Evolutionary conservation across 2,797 vertebrate genomes (phyloP).

Genomic region (Bucorvus abyssinicus): DNA sequence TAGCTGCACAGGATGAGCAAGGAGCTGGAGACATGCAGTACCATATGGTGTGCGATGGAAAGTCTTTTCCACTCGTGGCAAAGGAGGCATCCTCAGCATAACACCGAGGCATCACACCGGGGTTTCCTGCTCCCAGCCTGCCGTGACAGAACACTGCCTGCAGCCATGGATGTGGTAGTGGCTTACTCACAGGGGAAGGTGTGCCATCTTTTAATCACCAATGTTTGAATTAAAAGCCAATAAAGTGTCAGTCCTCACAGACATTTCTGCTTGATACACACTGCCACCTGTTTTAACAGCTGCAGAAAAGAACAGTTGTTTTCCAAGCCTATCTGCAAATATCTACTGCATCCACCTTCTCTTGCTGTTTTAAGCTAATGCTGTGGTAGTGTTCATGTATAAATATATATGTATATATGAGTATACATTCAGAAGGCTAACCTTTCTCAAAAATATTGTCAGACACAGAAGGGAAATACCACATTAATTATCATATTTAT

Average conservation of each 20-base stretch:
- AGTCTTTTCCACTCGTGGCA: background rate
- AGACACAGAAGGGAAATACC: background rate
- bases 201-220: background rate
- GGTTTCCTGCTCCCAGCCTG: background rate
- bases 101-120: fast-evolving
- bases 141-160: background rate
- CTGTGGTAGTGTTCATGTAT: background rate
- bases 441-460: background rate
- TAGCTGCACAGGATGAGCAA: background rate
- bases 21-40: background rate
- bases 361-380: background rate
- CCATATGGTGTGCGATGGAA: fast-evolving
- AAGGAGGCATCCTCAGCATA: background rate
- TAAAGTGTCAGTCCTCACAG: background rate
- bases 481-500: background rate
- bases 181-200: background rate
- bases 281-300: constrained; percentile 1
- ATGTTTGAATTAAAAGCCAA: background rate
- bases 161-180: background rate
- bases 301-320: background rate
- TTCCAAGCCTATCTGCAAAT: background rate
- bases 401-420: background rate
- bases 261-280: background rate
- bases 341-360: background rate
- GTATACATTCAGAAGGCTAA: background rate